Conservation (phyloP, 2,888 invertebrate genomes). For the Dioctria rufipes region DNA sequence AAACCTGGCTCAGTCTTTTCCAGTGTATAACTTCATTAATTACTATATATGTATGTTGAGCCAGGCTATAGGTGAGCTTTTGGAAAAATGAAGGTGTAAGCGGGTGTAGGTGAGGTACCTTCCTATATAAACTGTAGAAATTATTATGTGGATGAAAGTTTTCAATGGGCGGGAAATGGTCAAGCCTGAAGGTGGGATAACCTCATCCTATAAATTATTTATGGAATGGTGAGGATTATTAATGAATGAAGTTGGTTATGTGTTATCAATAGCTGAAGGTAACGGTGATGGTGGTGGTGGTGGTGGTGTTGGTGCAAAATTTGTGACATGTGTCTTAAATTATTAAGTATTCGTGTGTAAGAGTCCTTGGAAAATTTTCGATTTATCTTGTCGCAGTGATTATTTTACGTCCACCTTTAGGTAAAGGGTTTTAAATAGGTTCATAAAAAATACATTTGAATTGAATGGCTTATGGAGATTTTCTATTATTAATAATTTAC, state of each 20-base stretch:
- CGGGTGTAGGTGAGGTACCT: background rate
- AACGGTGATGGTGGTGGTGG: too few relatives aligned
- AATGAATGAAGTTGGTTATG: constrained; percentile 43
- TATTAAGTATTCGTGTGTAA: constrained; percentile 40
- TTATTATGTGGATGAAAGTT: background rate
- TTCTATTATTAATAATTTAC: too few relatives aligned
- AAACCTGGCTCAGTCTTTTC: constrained; percentile 14
- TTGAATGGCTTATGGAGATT: too few relatives aligned
- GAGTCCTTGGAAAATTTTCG: constrained; percentile 36
- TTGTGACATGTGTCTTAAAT: constrained; percentile 50
- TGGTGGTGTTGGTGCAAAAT: constrained; percentile 23
- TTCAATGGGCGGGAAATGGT: constrained; percentile 19
- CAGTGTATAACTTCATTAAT: constrained; percentile 47
- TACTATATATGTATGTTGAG: background rate
- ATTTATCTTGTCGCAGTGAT: constrained; percentile 43
- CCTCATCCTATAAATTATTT: constrained; percentile 38
- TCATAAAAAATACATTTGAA: too few relatives aligned
- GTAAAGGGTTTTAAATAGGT: too few relatives aligned
- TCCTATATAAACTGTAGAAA: too few relatives aligned
- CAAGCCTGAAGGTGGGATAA: constrained; percentile 12
- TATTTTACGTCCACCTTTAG: background rate
- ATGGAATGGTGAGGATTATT: constrained; percentile 45
- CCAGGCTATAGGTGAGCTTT: background rate
- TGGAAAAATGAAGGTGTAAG: background rate
- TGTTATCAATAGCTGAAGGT: constrained; percentile 24